Percentiles rank a stretch among this genome's conserved stretches.
These are phyloP conservation scores for Eilema depressum DNA, from an alignment of 2,888 invertebrate species.

Conservation along the genomic window DNA sequence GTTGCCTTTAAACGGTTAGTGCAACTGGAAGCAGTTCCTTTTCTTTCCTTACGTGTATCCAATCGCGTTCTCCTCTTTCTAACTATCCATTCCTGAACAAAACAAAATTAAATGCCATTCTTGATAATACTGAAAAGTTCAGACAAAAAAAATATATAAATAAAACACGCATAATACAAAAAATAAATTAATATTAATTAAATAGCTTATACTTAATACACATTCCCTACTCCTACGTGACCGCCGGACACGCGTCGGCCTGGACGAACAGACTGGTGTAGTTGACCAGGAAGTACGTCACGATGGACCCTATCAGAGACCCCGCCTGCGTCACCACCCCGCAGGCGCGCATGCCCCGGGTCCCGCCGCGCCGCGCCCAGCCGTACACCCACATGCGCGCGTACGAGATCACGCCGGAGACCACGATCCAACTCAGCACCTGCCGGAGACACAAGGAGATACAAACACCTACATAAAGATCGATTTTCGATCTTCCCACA, in stretches of 20 bases:
- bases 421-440: slow-evolving; percentile 90
- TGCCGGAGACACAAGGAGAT: slow-evolving; percentile 78
- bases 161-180: not conserved
- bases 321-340: slow-evolving; percentile 93
- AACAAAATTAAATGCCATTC: too few species aligned
- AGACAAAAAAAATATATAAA: not conserved
- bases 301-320: slow-evolving; percentile 91
- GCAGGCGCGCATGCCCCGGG: slow-evolving; percentile 91
- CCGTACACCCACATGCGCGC: slow-evolving; percentile 93
- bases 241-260: slow-evolving; percentile 67
- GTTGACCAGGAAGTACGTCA: slow-evolving; percentile 90
- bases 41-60: too few species aligned
- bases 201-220: not conserved
- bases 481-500: too few species aligned
- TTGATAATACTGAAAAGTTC: too few species aligned
- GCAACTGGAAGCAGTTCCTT: too few species aligned
- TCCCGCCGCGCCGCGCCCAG: slow-evolving; percentile 91
- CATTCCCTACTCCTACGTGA: not conserved
- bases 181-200: not conserved
- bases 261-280: slow-evolving; percentile 87
- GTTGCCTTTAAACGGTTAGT: too few species aligned
- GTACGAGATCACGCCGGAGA: slow-evolving; percentile 90
- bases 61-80: too few species aligned
- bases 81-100: too few species aligned
- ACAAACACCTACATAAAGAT: not conserved